phyloP scores from a whole-genome alignment of 2,797 vertebrate genomes.

The Limnodromus scolopaceus region DNA sequence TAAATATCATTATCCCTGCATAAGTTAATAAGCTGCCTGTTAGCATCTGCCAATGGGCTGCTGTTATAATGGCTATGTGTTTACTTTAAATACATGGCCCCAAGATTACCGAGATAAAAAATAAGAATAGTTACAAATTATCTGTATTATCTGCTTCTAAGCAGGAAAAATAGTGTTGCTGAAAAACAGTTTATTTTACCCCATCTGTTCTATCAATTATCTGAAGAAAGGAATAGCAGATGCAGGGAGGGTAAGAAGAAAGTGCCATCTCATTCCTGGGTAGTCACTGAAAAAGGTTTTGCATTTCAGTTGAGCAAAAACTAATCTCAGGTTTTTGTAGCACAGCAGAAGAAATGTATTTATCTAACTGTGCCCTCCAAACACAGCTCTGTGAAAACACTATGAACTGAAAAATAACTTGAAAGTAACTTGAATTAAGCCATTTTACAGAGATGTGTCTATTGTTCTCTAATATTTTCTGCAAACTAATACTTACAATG shows the following conservation, averaged over 20 bases:
- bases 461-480: background rate
- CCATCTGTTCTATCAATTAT: background rate
- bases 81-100: background rate
- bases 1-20: background rate
- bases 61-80: background rate
- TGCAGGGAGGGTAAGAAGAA: background rate
- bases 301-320: constrained; percentile 35
- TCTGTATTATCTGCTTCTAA: background rate
- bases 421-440: background rate
- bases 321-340: background rate
- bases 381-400: background rate
- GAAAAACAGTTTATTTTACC: background rate
- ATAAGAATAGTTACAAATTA: background rate
- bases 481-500: background rate
- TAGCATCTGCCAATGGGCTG: background rate
- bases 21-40: background rate
- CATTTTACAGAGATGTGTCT: background rate
- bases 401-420: background rate
- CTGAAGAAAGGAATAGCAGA: background rate
- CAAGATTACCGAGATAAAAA: background rate
- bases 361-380: background rate
- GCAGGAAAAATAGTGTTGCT: background rate
- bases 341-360: background rate
- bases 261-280: background rate
- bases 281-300: constrained; percentile 9